A percentile compares a stretch with the other conserved stretches of the same genome.
These are phyloP conservation scores for Hedychridium roseum DNA, from an alignment of 2,888 invertebrate species.

Conservation along the genomic window DNA sequence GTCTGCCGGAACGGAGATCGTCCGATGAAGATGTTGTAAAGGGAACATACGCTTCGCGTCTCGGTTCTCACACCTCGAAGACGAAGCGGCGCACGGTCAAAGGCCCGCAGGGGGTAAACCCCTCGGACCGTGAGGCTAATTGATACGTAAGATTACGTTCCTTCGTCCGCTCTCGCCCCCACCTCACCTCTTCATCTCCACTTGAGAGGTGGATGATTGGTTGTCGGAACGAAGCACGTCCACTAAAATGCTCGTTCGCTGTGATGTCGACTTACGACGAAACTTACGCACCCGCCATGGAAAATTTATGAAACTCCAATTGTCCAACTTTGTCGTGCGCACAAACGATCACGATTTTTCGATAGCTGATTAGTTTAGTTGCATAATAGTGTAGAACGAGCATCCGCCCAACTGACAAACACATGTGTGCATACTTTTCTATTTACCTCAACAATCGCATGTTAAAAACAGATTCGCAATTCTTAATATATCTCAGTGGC, in stretches of 20 bases:
- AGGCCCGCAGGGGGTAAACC: conserved; percentile 64
- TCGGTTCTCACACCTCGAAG: conserved; percentile 61
- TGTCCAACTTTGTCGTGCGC: too few relatives aligned
- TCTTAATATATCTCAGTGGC: too few relatives aligned
- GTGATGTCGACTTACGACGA: conserved; percentile 26
- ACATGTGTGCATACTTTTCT: too few relatives aligned
- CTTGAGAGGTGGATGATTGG: conserved; percentile 52
- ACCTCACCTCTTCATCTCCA: conserved; percentile 9
- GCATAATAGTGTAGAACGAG: too few relatives aligned
- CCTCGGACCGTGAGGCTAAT: conserved; percentile 62
- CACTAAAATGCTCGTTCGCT: conserved; percentile 55
- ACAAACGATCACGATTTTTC: too few relatives aligned
- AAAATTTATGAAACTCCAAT: too few relatives aligned
- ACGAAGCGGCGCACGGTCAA: conserved; percentile 61
- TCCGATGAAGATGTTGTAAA: conserved; percentile 59
- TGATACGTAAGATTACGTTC: conserved; percentile 64
- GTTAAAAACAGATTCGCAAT: too few relatives aligned
- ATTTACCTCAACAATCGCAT: too few relatives aligned
- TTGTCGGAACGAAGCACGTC: conserved; percentile 48
- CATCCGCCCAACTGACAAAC: too few relatives aligned
- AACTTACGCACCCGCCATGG: too few relatives aligned
- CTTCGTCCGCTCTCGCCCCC: conserved; percentile 25
- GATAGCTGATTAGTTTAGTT: too few relatives aligned
- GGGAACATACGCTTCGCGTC: conserved; percentile 50
- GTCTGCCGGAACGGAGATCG: conserved; percentile 22